These are phyloP conservation scores for Cataglyphis rosenhaueri DNA, from an alignment of 2,888 invertebrate species.

Conservation along the genomic window DNA sequence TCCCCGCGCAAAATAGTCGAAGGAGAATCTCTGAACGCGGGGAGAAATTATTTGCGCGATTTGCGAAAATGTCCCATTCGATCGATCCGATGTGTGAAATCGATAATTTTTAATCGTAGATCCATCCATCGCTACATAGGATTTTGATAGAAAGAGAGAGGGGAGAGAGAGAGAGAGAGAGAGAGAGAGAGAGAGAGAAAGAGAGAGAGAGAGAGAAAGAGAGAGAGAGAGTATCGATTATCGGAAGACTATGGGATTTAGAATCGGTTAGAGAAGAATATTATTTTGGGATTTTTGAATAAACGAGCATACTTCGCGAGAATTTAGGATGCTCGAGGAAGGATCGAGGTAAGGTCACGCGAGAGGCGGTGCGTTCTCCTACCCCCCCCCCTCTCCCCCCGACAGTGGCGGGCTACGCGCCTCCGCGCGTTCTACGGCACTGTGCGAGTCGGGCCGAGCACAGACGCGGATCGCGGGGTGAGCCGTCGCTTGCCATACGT, in stretches of 20 bases:
- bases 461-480: constrained; percentile 80
- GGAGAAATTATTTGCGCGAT: neutral
- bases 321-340: constrained; percentile 40
- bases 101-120: neutral
- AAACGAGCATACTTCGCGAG: neutral
- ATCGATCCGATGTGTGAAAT: neutral
- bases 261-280: neutral
- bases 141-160: neutral
- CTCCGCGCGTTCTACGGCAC: constrained; percentile 76
- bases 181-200: no score
- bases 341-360: constrained; percentile 30
- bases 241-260: neutral
- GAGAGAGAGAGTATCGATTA: no score
- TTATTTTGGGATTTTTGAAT: neutral
- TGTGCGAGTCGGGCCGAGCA: constrained; percentile 81
- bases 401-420: constrained; percentile 14
- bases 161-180: no score
- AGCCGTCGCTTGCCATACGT: constrained; percentile 82
- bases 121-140: no score
- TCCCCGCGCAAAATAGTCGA: neutral
- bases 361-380: constrained; percentile 44
- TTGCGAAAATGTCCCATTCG: neutral
- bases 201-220: no score
- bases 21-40: neutral
- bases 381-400: constrained; percentile 31